phyloP scores from a whole-genome alignment of 2,888 invertebrate genomes.

The Microchrysa polita region DNA sequence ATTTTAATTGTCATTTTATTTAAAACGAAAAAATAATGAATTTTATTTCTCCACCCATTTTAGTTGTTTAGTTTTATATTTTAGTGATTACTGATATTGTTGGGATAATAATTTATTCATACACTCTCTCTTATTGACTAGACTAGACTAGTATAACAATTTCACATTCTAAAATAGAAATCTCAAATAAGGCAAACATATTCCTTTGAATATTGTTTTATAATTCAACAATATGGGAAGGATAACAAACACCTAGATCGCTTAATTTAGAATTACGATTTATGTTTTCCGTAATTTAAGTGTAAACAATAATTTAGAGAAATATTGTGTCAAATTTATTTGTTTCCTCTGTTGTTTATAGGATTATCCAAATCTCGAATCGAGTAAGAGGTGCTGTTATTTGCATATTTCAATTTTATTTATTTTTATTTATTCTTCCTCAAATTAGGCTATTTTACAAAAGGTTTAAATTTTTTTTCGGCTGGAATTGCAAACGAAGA shows the following conservation, averaged over 20 bases:
- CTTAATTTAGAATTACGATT: neutral
- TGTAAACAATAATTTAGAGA: neutral
- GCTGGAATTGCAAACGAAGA: neutral
- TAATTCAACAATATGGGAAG: neutral
- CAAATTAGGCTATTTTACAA: too few relatives aligned
- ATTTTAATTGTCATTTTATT: constrained; percentile 46
- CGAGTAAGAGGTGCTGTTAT: neutral
- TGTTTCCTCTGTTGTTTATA: constrained; percentile 6
- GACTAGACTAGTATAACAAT: neutral
- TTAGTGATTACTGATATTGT: constrained; percentile 32
- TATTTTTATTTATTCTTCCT: too few relatives aligned
- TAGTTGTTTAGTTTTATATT: constrained; percentile 50
- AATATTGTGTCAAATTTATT: neutral
- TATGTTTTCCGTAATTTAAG: neutral
- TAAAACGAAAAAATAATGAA: constrained; percentile 16
- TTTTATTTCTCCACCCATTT: constrained; percentile 55
- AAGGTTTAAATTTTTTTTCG: neutral
- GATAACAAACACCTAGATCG: neutral
- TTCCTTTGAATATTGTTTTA: neutral
- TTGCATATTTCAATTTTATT: too few relatives aligned
- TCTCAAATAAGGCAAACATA: neutral
- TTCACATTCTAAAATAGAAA: neutral
- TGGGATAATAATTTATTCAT: constrained; percentile 37
- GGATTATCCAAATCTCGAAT: neutral
- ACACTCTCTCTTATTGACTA: neutral